These are phyloP conservation scores for Aegithalos caudatus DNA, from an alignment of 2,113 vertebrate genomes.

Conservation along the genomic window DNA sequence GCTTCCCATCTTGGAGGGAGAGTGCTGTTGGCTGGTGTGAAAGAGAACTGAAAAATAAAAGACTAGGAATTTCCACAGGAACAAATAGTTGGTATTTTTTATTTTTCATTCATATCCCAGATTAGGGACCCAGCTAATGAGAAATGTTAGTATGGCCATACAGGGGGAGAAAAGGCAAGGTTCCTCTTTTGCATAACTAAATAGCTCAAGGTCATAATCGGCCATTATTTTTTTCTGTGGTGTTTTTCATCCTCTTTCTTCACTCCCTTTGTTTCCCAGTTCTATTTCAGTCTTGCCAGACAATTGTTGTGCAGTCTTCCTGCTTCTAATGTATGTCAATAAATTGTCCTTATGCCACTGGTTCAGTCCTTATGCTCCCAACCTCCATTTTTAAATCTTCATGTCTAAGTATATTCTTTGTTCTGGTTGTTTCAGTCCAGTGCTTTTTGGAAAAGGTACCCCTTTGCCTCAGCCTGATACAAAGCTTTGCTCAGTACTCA, in stretches of 20 bases:
- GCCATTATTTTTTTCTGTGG: background rate
- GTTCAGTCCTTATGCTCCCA: background rate
- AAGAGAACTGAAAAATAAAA: background rate
- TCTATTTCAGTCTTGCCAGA: background rate
- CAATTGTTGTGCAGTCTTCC: background rate
- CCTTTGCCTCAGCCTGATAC: background rate
- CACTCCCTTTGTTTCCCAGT: slow-evolving; percentile 10
- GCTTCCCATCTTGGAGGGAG: background rate
- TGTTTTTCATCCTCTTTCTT: background rate
- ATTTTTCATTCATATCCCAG: background rate
- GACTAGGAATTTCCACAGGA: background rate
- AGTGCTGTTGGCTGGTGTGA: background rate
- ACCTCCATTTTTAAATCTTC: background rate
- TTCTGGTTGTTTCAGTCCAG: background rate
- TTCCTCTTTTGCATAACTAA: background rate
- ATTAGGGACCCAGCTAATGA: background rate
- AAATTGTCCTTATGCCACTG: background rate
- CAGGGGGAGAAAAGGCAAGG: background rate
- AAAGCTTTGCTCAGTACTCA: background rate
- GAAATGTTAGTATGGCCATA: background rate
- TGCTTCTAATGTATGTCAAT: background rate
- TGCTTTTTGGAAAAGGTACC: background rate
- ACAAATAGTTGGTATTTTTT: background rate
- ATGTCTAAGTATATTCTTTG: background rate
- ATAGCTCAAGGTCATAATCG: background rate